Conservation (phyloP, 92 coral and sea anemone genomes). For the Ricordea florida region DNA sequence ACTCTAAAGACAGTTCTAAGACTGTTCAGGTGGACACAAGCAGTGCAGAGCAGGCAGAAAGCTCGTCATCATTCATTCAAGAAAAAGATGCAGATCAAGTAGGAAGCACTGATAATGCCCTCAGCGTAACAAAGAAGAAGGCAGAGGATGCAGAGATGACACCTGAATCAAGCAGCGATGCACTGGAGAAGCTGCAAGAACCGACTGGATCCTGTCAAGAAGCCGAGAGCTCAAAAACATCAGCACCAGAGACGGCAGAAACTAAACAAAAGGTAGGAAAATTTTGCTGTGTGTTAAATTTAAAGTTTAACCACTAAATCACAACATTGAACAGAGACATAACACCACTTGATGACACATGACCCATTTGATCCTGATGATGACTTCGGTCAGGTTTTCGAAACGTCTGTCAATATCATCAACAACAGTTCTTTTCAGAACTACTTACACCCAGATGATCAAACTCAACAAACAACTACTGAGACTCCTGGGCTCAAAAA, state of each 20-base stretch:
- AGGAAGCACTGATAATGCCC: constrained; percentile 77
- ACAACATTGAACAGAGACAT: no score
- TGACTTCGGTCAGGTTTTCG: no score
- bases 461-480: no score
- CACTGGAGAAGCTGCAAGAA: background rate
- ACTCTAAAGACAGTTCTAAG: constrained; percentile 33
- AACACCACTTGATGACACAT: no score
- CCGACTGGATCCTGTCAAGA: background rate
- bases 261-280: no score
- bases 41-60: constrained; percentile 6
- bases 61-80: constrained; percentile 3
- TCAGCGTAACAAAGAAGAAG: constrained; percentile 27
- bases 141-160: constrained; percentile 46
- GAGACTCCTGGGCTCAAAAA: no score
- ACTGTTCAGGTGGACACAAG: background rate
- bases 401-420: no score
- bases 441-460: no score
- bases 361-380: no score
- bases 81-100: constrained; percentile 60
- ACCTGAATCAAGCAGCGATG: constrained; percentile 43
- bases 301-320: no score
- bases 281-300: no score
- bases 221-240: constrained; percentile 2
- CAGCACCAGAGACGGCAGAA: constrained; percentile 24
- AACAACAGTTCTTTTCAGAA: no score